Evolutionary conservation across 2,113 vertebrate species (phyloP), one percentile per base, ranked within the genome.

Genomic region (Macrotis lagotis): DNA sequence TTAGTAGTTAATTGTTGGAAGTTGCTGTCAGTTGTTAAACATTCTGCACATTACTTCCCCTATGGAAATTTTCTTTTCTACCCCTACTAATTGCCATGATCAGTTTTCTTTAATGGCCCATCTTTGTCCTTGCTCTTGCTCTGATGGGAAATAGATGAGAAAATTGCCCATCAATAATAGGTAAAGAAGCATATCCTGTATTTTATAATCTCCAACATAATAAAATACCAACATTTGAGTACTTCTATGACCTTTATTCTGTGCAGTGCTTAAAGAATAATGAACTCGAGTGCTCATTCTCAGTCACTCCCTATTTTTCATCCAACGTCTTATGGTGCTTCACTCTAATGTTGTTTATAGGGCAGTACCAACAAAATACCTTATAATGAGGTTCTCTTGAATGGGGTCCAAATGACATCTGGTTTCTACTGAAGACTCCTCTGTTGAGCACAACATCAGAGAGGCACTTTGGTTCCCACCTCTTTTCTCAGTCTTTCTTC

Each of bases 191-290:
- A 1, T 47, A 51, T 12, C 47, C 48, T 31, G 89, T 94, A 91
- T 48, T 52, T 93, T 95, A 47, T 83, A 24, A 92, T 93, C 66
- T 50, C 48, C 89, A 28, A 25, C 89, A 88, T 53, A 94, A 93
- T 90, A 88, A 97, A 55, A 95, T 96, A 92, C 52, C 94, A 91
- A 51, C 96, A 95, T 90, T 96, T 93, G 25, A 92, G 91, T 95
- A 96, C 49, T 91, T 49, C 22, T 44, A 50, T 94, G 96, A 95
- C 91, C 59, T 96, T 96, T 96, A 90, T 59, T 55, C 31, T 94
- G 93, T 90, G 91, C 91, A 95, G 96, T 95, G 92, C 52, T 90
- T 91, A 96, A 96, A 96, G 83, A 91, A 94, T 95, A 96, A 96
- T 59, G 59, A 97, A 95, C 48, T 90, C 92, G 96, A 91, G n/a